Evolutionary conservation across 2,888 invertebrate genomes (phyloP), one percentile per base, ranked within the genome.

Genomic region (Charanyca ferruginea): DNA sequence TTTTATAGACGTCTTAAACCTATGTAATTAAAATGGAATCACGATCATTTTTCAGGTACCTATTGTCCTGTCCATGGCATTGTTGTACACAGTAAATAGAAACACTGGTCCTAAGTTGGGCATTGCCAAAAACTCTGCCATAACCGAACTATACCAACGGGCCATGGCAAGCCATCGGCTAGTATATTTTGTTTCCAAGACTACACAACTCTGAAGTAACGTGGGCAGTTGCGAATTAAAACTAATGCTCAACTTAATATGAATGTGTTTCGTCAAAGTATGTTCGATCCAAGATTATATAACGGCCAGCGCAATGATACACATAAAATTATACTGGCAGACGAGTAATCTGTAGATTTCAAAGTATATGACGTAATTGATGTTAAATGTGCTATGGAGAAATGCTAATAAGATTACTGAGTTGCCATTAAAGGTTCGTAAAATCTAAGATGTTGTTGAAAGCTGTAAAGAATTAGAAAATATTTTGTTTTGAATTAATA

Each of bases 261-360:
- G 23, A 67, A 66, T 59, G 52, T 55, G 49, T 81, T 74, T 77
- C 67, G 32, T 70, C 71, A 72, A 79, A 69, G 28, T 69, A 61
- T 59, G 55, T 55, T 63, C 67, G 62, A 66, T 67, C 42, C 42
- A 49, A 41, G 16, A 51, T 79, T 80, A 66, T 61, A 57, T 70
- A 78, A 85, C 54, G 41, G 68, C 72, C 69, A 79, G 62, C 61
- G 70, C 72, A 83, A 77, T 78, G 79, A 75, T 80, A 73, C 64
- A 75, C 58, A 83, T 83, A 74, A 76, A 74, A 74, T 60, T 76
- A 67, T 63, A 61, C 65, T 42, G 28, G 53, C 42, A 62, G 55
- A 70, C 67, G 66, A 59, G 54, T 67, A 63, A 67, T 67, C 60
- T 25, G 53, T 64, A 28, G 51, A 72, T 77, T 72, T 79, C 52